A percentile compares a stretch with the other conserved stretches of the same genome.
Evolutionary conservation across 2,888 invertebrate genomes (phyloP).

Genomic region (Cryptosula pallasiana): DNA sequence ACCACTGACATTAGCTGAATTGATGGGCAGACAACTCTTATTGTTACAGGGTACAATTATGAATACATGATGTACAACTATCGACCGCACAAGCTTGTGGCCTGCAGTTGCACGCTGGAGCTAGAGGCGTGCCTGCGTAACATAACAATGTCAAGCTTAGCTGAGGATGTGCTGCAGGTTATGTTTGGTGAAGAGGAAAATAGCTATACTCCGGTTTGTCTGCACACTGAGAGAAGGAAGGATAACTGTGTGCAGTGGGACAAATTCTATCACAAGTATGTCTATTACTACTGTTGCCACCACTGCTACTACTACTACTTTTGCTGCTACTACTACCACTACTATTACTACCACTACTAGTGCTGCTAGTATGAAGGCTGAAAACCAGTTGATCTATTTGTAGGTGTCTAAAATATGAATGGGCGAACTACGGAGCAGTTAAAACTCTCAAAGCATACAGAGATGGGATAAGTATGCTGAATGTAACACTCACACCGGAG

Average conservation of each 20-base stretch:
- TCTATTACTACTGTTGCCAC: too few relatives aligned
- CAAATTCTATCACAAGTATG: neutral
- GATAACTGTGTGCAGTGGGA: slow-evolving; percentile 1
- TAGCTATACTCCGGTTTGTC: neutral
- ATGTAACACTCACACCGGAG: too few relatives aligned
- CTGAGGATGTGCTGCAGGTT: neutral
- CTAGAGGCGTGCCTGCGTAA: slow-evolving; percentile 17
- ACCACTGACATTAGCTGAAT: too few relatives aligned
- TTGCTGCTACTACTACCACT: too few relatives aligned
- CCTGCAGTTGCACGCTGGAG: slow-evolving; percentile 15
- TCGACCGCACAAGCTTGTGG: neutral
- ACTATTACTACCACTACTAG: too few relatives aligned
- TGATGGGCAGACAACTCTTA: too few relatives aligned
- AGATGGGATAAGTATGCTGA: neutral
- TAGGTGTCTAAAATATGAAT: slow-evolving; percentile 6
- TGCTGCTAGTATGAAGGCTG: too few relatives aligned
- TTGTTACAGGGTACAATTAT: neutral
- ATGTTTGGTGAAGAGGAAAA: neutral
- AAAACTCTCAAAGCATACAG: neutral
- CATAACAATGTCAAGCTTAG: neutral
- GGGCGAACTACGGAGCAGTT: neutral
- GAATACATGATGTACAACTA: slow-evolving; percentile 23
- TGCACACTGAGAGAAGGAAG: neutral
- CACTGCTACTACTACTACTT: too few relatives aligned
- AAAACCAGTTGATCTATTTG: too few relatives aligned